A percentile compares a stretch with the other conserved stretches of the same genome.
These are phyloP conservation scores for Centrocercus urophasianus DNA, from an alignment of 2,113 vertebrate genomes.

Conservation along the genomic window DNA sequence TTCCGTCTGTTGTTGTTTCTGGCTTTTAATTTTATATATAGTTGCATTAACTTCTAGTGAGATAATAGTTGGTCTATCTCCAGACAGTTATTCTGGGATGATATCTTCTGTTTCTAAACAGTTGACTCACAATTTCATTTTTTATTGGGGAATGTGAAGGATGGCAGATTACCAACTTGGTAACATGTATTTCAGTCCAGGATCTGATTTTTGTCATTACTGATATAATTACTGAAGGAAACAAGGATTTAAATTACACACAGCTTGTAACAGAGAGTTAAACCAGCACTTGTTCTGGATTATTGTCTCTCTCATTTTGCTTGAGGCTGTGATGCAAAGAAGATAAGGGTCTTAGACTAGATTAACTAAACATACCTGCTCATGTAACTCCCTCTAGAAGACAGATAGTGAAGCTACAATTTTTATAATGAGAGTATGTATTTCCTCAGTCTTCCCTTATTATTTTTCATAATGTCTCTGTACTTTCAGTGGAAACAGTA, in stretches of 20 bases:
- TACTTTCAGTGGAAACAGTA: not conserved
- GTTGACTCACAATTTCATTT: conserved; percentile 43
- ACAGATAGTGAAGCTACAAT: not conserved
- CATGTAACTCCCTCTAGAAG: not conserved
- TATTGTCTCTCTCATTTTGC: not conserved
- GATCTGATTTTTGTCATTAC: conserved; percentile 14
- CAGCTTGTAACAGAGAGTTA: not conserved
- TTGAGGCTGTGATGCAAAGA: not conserved
- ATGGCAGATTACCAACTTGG: conserved; percentile 25
- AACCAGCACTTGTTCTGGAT: not conserved
- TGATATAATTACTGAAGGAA: conserved; percentile 29
- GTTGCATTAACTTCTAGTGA: conserved; percentile 47
- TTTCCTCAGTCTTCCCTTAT: not conserved
- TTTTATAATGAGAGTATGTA: not conserved
- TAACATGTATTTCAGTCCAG: conserved; percentile 1
- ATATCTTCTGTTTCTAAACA: conserved; percentile 47
- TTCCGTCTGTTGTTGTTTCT: conserved; percentile 48
- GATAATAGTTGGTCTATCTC: conserved; percentile 44
- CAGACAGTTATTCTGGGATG: conserved; percentile 44
- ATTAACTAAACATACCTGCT: not conserved
- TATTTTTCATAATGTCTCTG: not conserved
- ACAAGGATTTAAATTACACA: conserved; percentile 31
- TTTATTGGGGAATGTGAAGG: not conserved
- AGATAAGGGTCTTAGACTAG: not conserved
- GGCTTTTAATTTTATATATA: conserved; percentile 54